A percentile compares a stretch with the other conserved stretches of the same genome.
phyloP scores from a whole-genome alignment of 1,140 invertebrate species.

The Bombus turneri region DNA sequence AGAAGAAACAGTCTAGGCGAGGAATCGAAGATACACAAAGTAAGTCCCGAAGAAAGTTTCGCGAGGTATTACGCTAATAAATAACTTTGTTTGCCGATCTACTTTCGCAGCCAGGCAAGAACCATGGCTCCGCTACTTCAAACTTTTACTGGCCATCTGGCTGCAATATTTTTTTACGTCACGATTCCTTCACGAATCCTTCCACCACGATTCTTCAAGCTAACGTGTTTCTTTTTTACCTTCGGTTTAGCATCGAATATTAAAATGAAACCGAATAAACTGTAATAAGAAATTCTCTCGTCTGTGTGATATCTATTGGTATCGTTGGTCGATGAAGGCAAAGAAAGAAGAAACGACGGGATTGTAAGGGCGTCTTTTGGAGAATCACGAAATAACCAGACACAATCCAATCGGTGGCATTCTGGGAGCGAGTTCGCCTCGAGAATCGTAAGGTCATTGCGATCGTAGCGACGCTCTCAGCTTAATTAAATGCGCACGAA shows the following conservation, averaged over 20 bases:
- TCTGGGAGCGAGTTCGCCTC: constrained; percentile 39
- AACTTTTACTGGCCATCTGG: constrained; percentile 20
- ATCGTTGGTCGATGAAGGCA: neutral
- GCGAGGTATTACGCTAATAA: constrained; percentile 72
- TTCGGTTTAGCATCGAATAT: too few species aligned
- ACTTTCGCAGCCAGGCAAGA: constrained; percentile 63
- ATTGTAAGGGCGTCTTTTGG: neutral
- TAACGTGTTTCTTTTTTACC: neutral
- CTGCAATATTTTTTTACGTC: constrained; percentile 21
- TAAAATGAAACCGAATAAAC: neutral
- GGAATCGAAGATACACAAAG: constrained; percentile 17
- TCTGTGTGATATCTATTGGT: neutral
- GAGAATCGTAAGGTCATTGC: constrained; percentile 63
- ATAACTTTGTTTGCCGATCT: constrained; percentile 76
- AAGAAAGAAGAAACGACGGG: too few species aligned
- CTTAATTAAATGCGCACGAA: constrained; percentile 75
- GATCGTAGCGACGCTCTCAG: constrained; percentile 64
- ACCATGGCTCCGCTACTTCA: neutral
- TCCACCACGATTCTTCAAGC: neutral
- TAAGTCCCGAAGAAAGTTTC: constrained; percentile 47
- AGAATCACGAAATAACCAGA: constrained; percentile 38
- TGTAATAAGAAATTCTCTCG: neutral
- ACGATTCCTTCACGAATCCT: neutral
- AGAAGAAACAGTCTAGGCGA: neutral
- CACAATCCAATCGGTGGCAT: constrained; percentile 55